Percentiles rank a stretch among this genome's conserved stretches.
phyloP scores from a whole-genome alignment of 2,797 vertebrate genomes.

The Esox lucius region DNA sequence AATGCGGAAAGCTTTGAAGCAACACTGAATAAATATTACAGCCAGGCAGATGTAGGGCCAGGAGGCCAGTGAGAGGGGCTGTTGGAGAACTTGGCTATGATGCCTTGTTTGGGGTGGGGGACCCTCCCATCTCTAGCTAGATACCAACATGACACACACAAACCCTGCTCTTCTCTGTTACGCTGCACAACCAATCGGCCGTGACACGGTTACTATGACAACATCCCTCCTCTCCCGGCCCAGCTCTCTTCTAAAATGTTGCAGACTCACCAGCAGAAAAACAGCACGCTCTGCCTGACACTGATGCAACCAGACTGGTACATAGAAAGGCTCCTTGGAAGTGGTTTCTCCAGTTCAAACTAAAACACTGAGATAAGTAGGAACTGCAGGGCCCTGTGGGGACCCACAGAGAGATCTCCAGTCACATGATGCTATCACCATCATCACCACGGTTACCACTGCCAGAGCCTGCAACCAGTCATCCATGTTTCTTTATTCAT shows the following conservation, averaged over 20 bases:
- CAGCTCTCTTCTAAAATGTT: conserved; percentile 25
- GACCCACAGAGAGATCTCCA: conserved; percentile 7
- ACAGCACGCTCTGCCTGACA: conserved; percentile 46
- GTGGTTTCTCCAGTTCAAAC: conserved; percentile 31
- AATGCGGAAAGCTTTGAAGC: conserved; percentile 11
- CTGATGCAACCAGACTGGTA: conserved; percentile 64
- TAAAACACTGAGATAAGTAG: conserved; percentile 15
- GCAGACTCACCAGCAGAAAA: conserved; percentile 19
- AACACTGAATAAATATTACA: conserved; percentile 48
- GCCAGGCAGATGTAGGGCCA: conserved; percentile 26
- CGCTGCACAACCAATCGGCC: conserved; percentile 46
- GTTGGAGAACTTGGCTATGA: no score
- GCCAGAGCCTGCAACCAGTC: conserved; percentile 25
- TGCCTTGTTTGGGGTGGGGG: background rate
- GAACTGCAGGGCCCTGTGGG: conserved; percentile 27
- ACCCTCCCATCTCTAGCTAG: conserved; percentile 21
- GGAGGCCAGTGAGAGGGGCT: conserved; percentile 26
- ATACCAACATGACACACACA: background rate
- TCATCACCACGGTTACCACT: conserved; percentile 51
- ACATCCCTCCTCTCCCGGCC: conserved; percentile 55
- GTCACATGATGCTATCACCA: conserved; percentile 55
- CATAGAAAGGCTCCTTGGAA: conserved; percentile 52
- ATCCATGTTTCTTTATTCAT: conserved; percentile 63
- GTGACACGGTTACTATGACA: conserved; percentile 65
- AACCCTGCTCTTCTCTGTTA: no score